Evolutionary conservation across 2,797 vertebrate genomes (phyloP).

Genomic region (Mormyrus proboscirostris): DNA sequence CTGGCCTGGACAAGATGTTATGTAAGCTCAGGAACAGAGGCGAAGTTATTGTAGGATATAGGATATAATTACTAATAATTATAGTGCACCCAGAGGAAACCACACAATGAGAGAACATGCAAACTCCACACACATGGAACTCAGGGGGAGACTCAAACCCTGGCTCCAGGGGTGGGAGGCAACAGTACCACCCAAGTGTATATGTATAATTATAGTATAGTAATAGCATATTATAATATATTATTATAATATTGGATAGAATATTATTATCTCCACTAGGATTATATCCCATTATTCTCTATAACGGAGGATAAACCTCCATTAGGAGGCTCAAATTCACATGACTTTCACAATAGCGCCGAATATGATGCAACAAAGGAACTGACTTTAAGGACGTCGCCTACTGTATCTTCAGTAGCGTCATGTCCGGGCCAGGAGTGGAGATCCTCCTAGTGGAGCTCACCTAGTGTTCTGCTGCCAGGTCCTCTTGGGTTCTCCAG

Average conservation of each 20-base stretch:
- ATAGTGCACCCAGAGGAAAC: neutral
- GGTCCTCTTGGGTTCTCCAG: neutral
- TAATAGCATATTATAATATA: neutral
- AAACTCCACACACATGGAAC: neutral
- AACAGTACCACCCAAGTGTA: neutral
- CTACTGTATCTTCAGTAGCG: neutral
- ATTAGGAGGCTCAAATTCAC: neutral
- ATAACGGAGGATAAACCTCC: neutral
- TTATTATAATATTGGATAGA: neutral
- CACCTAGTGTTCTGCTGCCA: neutral
- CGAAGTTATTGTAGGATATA: neutral
- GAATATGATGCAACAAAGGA: neutral
- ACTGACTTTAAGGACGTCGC: neutral
- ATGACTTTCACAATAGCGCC: neutral
- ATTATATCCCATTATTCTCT: neutral
- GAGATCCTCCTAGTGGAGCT: neutral
- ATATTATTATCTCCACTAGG: neutral
- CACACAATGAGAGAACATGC: neutral
- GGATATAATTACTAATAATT: neutral
- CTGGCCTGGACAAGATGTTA: neutral
- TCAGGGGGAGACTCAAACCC: neutral
- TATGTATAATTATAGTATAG: neutral
- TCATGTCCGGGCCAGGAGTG: neutral
- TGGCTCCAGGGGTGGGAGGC: neutral
- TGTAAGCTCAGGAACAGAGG: neutral